Conservation (phyloP, 2,888 invertebrate species). For the Catonia carolina region DNA sequence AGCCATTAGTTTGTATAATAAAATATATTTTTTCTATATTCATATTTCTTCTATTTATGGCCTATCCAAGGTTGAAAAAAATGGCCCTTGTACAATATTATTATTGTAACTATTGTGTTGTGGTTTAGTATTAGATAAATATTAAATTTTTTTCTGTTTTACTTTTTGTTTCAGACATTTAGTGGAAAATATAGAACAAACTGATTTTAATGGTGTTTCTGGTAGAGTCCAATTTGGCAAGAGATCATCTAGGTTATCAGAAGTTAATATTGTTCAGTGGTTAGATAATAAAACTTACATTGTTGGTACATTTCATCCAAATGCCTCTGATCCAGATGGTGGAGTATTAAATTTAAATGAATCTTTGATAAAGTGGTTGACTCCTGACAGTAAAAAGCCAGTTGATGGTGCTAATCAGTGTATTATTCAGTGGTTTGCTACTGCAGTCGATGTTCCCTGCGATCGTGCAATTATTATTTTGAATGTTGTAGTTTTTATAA, state of each 20-base stretch:
- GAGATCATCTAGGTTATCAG: slow-evolving; percentile 54
- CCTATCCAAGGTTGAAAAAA: no score
- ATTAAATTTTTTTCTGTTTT: background rate
- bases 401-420: slow-evolving; percentile 65
- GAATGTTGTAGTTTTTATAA: slow-evolving; percentile 52
- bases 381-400: slow-evolving; percentile 52
- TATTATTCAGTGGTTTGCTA: slow-evolving; percentile 60
- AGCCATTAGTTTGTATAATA: no score
- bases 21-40: no score
- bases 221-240: slow-evolving; percentile 64
- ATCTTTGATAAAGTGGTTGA: slow-evolving; percentile 58
- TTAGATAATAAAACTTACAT: slow-evolving; percentile 45
- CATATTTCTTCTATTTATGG: no score
- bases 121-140: slow-evolving; percentile 15
- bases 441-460: slow-evolving; percentile 61
- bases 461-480: slow-evolving; percentile 62
- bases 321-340: slow-evolving; percentile 47
- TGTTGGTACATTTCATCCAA: slow-evolving; percentile 55
- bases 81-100: no score
- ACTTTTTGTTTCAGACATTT: slow-evolving; percentile 47
- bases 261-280: slow-evolving; percentile 56
- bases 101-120: slow-evolving; percentile 15
- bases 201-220: slow-evolving; percentile 66
- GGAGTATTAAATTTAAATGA: slow-evolving; percentile 50
- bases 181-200: slow-evolving; percentile 54